Evolutionary conservation across 2,113 vertebrate genomes (phyloP).

Genomic region (Sprattus sprattus): DNA sequence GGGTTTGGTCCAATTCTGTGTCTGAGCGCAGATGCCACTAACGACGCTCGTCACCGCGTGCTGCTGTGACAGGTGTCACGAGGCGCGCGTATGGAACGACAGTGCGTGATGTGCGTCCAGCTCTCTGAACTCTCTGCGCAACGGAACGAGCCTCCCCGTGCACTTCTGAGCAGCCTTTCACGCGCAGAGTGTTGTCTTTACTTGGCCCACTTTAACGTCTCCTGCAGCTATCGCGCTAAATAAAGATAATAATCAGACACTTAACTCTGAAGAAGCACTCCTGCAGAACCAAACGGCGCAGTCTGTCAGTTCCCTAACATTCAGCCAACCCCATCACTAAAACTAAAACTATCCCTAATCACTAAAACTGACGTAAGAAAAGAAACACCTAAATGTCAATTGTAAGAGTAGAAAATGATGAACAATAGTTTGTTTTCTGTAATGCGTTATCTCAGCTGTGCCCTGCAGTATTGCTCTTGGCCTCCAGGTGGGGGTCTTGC

Average conservation of each 20-base stretch:
- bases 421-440: neutral
- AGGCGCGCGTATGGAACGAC: slow-evolving; percentile 16
- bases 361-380: neutral
- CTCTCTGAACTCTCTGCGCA: neutral
- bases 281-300: neutral
- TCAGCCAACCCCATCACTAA: neutral
- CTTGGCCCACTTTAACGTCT: neutral
- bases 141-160: neutral
- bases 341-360: neutral
- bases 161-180: neutral
- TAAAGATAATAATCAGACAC: neutral
- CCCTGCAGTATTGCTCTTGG: neutral
- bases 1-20: neutral
- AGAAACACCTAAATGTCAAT: too few relatives aligned
- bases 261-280: neutral
- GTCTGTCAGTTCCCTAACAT: neutral
- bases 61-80: slow-evolving; percentile 34
- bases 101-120: slow-evolving; percentile 3
- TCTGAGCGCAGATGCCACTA: neutral
- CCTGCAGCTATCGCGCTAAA: neutral
- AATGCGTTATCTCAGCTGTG: neutral
- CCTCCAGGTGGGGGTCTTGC: neutral
- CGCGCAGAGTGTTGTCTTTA: neutral
- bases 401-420: neutral
- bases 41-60: slow-evolving; percentile 28